phyloP scores from a whole-genome alignment of 2,888 invertebrate species.

The Polyommatus icarus region DNA sequence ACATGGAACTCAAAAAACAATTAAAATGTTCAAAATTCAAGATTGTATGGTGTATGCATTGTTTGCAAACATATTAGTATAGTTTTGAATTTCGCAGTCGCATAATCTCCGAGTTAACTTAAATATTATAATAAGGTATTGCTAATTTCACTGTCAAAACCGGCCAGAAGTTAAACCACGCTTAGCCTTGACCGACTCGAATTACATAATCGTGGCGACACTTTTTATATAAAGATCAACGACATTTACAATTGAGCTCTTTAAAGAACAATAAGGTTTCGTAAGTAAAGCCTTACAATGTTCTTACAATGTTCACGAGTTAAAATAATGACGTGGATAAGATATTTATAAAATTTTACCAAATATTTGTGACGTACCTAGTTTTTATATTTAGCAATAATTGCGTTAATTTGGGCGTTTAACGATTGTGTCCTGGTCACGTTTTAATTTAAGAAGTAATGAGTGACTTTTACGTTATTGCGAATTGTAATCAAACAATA shows the following conservation, averaged over 20 bases:
- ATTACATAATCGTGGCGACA: constrained; percentile 32
- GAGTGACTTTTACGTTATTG: background rate
- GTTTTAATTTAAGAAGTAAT: background rate
- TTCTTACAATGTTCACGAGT: background rate
- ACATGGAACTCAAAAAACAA: too few relatives aligned
- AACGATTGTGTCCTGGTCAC: background rate
- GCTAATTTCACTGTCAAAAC: constrained; percentile 6
- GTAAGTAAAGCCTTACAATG: constrained; percentile 18
- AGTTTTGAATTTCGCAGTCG: background rate
- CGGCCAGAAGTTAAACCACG: background rate
- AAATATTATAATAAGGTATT: background rate
- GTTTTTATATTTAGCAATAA: background rate
- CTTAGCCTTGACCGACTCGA: constrained; percentile 33
- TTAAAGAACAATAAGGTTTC: constrained; percentile 24
- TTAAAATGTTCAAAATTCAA: too few relatives aligned
- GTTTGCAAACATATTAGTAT: too few relatives aligned
- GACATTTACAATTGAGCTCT: constrained; percentile 26
- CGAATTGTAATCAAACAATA: background rate
- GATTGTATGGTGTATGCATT: too few relatives aligned
- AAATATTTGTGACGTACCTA: background rate
- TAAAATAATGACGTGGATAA: background rate
- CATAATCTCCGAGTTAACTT: background rate
- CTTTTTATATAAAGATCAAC: constrained; percentile 32
- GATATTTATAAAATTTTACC: background rate
- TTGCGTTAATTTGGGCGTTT: background rate